Evolutionary conservation across 1,140 invertebrate genomes (phyloP).

Genomic region (Drosophila micromelanica): DNA sequence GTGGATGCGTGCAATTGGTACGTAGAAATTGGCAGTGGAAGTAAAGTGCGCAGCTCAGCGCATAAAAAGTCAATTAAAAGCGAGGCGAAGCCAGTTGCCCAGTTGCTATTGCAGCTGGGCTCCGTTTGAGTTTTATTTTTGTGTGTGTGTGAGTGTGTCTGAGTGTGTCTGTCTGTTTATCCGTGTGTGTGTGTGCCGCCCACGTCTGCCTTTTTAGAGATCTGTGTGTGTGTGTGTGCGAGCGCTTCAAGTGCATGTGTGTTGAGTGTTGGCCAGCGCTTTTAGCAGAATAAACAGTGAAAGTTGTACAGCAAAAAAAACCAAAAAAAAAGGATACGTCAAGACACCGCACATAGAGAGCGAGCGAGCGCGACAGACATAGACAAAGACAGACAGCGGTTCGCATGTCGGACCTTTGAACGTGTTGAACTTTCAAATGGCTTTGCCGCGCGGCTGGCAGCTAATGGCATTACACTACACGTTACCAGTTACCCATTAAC

Average conservation of each 20-base stretch:
- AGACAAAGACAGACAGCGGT: conserved; percentile 45
- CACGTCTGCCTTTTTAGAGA: not conserved
- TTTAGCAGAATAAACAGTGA: conserved; percentile 83
- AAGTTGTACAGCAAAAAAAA: conserved; percentile 59
- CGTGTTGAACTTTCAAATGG: conserved; percentile 82
- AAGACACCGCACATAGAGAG: conserved; percentile 58
- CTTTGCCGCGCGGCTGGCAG: conserved; percentile 79
- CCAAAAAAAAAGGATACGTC: conserved; percentile 65
- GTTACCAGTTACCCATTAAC: conserved; percentile 46
- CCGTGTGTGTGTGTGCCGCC: not conserved
- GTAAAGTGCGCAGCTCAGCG: conserved; percentile 63
- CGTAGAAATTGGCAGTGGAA: conserved; percentile 34
- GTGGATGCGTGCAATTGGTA: conserved; percentile 21
- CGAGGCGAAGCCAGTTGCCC: conserved; percentile 30
- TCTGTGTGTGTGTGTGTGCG: conserved; percentile 1
- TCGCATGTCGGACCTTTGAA: conserved; percentile 80
- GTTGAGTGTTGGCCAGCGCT: conserved; percentile 71
- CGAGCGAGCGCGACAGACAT: conserved; percentile 4
- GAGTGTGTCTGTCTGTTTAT: conserved; percentile 29
- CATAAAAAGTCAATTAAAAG: conserved; percentile 83
- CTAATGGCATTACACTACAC: conserved; percentile 79
- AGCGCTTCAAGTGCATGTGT: conserved; percentile 71
- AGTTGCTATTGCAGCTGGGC: conserved; percentile 75
- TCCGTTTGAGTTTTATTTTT: conserved; percentile 45
- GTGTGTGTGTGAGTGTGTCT: conserved; percentile 23